Conservation (phyloP, 2,888 invertebrate genomes). For the Parnassius smintheus region DNA sequence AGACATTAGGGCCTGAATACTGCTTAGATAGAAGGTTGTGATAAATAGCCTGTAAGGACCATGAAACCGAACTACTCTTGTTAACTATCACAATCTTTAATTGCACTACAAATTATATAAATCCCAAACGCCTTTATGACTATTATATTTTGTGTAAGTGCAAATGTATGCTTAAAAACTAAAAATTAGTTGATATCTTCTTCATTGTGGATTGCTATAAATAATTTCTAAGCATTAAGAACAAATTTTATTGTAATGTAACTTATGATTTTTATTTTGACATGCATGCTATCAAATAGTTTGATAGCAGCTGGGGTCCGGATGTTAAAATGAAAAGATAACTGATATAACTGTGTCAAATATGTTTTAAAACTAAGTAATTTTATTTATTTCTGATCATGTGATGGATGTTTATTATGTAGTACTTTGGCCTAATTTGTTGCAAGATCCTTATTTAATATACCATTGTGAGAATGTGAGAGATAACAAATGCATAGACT, state of each 20-base stretch:
- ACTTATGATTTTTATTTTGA: not conserved
- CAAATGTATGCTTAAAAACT: too few relatives aligned
- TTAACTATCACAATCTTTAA: too few relatives aligned
- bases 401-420: not conserved
- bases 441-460: not conserved
- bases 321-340: not conserved
- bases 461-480: not conserved
- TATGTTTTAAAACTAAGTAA: not conserved
- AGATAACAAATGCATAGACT: not conserved
- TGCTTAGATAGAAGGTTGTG: not conserved
- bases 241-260: not conserved
- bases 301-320: not conserved
- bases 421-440: not conserved
- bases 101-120: too few relatives aligned
- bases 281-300: not conserved
- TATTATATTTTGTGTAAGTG: too few relatives aligned
- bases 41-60: not conserved
- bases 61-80: too few relatives aligned
- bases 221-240: not conserved
- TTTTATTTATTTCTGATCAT: not conserved
- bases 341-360: not conserved
- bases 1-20: not conserved
- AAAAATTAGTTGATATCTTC: too few relatives aligned
- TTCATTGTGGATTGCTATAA: too few relatives aligned
- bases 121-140: too few relatives aligned